Conservation (phyloP, 2,888 invertebrate genomes). For the Alloscopus bannaensis region DNA sequence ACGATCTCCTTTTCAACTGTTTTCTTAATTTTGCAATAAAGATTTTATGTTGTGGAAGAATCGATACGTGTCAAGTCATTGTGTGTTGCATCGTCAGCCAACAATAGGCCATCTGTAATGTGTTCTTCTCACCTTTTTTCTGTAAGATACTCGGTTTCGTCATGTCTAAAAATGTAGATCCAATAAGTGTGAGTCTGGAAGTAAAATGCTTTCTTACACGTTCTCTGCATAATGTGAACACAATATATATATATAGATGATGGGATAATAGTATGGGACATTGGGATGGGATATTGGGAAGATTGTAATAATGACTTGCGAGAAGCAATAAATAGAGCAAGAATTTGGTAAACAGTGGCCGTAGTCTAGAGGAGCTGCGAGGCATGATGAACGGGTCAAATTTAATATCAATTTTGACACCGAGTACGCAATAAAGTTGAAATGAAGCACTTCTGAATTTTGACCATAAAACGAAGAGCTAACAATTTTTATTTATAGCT, state of each 20-base stretch:
- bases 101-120: background rate
- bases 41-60: slow-evolving; percentile 6
- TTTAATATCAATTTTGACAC: slow-evolving; percentile 8
- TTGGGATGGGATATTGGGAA: too few relatives aligned
- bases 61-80: slow-evolving; percentile 7
- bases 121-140: background rate
- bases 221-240: too few relatives aligned
- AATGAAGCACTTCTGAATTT: slow-evolving; percentile 3
- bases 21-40: slow-evolving; percentile 9
- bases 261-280: too few relatives aligned
- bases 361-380: background rate
- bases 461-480: background rate
- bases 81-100: too few relatives aligned
- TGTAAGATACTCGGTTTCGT: background rate
- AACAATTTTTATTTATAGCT: too few relatives aligned
- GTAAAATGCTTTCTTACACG: background rate
- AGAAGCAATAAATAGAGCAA: background rate
- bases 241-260: too few relatives aligned
- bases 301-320: too few relatives aligned
- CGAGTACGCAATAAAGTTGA: background rate
- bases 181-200: slow-evolving; percentile 14
- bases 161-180: background rate
- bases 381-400: background rate
- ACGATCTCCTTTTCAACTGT: slow-evolving; percentile 9
- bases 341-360: background rate